phyloP scores from a whole-genome alignment of 2,888 invertebrate species.

The Tigriopus californicus region DNA sequence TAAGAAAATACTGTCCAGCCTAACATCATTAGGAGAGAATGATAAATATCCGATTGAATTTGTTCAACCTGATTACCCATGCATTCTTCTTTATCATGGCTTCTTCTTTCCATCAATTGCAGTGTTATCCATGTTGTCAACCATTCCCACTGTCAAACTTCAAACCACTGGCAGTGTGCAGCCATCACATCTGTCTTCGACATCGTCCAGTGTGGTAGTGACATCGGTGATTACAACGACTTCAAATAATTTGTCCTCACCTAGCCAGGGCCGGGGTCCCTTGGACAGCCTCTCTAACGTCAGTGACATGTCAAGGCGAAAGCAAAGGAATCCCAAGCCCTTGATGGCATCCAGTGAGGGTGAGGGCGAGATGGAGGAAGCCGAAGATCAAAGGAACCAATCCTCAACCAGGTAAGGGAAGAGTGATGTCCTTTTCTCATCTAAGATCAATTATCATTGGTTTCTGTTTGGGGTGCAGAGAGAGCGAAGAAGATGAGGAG shows the following conservation, averaged over 20 bases:
- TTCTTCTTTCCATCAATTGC: neutral
- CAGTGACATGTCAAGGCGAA: conserved; percentile 13
- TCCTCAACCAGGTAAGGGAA: neutral
- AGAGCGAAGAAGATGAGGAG: too few relatives aligned
- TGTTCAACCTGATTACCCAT: neutral
- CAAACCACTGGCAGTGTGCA: neutral
- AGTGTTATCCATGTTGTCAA: conserved; percentile 15
- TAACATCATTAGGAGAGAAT: too few relatives aligned
- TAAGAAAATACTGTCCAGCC: too few relatives aligned
- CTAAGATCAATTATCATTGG: neutral
- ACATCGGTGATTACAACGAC: neutral
- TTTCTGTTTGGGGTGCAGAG: too few relatives aligned
- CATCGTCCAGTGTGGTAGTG: too few relatives aligned
- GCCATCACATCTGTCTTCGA: too few relatives aligned
- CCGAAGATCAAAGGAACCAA: neutral
- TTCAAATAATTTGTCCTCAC: neutral
- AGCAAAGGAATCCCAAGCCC: conserved; percentile 14
- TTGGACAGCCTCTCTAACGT: neutral
- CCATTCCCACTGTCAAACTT: conserved; percentile 9
- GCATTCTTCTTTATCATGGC: neutral
- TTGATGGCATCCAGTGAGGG: conserved; percentile 1
- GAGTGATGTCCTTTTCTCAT: neutral
- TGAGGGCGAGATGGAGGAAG: neutral
- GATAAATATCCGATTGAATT: neutral
- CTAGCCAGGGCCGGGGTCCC: neutral